A percentile compares a stretch with the other conserved stretches of the same genome.
Evolutionary conservation across 53 echinoderm and acorn worm genomes (phyloP).

Genomic region (Mesocentrotus franciscanus): DNA sequence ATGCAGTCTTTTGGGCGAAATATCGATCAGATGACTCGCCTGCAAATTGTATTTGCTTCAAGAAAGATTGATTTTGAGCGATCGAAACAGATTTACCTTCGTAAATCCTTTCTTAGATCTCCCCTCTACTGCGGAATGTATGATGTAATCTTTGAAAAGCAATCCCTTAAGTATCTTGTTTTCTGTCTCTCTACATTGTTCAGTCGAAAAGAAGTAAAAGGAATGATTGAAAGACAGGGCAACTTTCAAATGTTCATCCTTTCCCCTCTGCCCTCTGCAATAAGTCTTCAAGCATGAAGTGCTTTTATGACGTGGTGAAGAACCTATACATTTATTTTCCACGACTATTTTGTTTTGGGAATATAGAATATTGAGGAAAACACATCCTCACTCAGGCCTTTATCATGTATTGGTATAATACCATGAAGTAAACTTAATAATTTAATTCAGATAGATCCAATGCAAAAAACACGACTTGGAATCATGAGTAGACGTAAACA

Average conservation of each 20-base stretch:
- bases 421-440: neutral
- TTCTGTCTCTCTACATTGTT: neutral
- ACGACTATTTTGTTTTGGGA: neutral
- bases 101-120: constrained; percentile 50
- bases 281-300: neutral
- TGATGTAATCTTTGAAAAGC: constrained; percentile 25
- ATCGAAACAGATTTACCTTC: constrained; percentile 65
- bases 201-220: neutral
- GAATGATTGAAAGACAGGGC: neutral
- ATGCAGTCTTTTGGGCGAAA: constrained; percentile 4
- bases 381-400: neutral
- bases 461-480: neutral
- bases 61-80: constrained; percentile 62
- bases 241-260: neutral
- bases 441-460: neutral
- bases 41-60: constrained; percentile 52
- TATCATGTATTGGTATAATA: neutral
- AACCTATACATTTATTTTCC: neutral
- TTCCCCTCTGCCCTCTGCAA: neutral
- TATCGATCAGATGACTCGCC: constrained; percentile 59
- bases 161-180: constrained; percentile 36
- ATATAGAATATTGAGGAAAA: neutral
- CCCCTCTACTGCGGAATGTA: neutral
- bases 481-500: neutral
- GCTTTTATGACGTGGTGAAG: neutral